A percentile compares a stretch with the other conserved stretches of the same genome.
These are phyloP conservation scores for Zygogramma bicolorata DNA, from an alignment of 2,888 invertebrate genomes.

Conservation along the genomic window DNA sequence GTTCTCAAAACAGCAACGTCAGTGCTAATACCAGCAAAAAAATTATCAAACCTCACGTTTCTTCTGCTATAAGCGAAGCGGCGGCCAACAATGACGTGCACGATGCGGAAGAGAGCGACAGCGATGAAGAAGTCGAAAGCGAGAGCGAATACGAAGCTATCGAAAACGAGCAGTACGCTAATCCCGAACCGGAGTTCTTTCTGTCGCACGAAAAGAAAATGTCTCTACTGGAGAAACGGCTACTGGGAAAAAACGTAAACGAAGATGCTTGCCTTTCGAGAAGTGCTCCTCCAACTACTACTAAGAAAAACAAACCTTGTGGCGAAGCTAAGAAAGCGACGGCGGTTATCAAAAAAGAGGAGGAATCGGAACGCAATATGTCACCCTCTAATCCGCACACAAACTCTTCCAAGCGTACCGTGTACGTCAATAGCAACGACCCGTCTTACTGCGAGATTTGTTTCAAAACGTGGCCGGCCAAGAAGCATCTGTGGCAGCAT, in stretches of 20 bases:
- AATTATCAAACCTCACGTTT: constrained; percentile 43
- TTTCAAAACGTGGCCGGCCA: constrained; percentile 72
- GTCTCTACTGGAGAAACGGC: constrained; percentile 60
- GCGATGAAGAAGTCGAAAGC: constrained; percentile 31
- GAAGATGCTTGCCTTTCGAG: constrained; percentile 41
- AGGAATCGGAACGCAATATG: constrained; percentile 35
- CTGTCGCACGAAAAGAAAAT: constrained; percentile 51
- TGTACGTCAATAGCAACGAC: constrained; percentile 69
- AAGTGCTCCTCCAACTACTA: neutral
- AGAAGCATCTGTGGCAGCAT: constrained; percentile 74
- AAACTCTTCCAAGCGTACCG: constrained; percentile 66
- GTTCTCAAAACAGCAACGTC: constrained; percentile 36
- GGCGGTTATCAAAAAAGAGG: constrained; percentile 33
- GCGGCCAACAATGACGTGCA: constrained; percentile 27
- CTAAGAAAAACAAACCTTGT: constrained; percentile 12
- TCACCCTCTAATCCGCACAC: constrained; percentile 49
- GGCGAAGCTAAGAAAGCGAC: constrained; percentile 21
- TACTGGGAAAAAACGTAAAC: constrained; percentile 54
- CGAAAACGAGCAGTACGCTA: constrained; percentile 31
- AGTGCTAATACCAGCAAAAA: constrained; percentile 32
- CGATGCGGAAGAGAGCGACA: constrained; percentile 37
- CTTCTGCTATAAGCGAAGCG: constrained; percentile 34
- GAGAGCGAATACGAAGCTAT: constrained; percentile 44
- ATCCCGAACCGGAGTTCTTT: constrained; percentile 36
- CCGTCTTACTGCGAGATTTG: constrained; percentile 70